phyloP scores from a whole-genome alignment of 2,888 invertebrate species.

The Pollenia angustigena region DNA sequence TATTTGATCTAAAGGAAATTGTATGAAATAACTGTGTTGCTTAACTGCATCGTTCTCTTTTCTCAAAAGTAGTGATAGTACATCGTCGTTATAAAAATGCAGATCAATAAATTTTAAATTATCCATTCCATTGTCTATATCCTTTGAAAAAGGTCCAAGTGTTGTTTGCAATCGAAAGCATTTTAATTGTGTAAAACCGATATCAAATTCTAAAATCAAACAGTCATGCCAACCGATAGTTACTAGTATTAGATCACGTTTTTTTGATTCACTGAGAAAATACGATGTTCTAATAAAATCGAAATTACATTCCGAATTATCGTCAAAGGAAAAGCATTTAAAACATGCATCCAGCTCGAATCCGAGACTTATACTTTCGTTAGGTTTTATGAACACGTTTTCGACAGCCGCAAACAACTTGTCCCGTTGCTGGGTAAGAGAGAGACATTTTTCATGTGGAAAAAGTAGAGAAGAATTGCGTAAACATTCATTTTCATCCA shows the following conservation, averaged over 20 bases:
- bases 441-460: slow-evolving; percentile 90
- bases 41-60: slow-evolving; percentile 86
- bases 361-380: slow-evolving; percentile 87
- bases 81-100: slow-evolving; percentile 89
- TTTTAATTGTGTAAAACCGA: slow-evolving; percentile 83
- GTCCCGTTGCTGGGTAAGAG: slow-evolving; percentile 92
- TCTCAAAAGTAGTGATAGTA: slow-evolving; percentile 89
- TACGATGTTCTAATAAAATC: slow-evolving; percentile 79
- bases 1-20: slow-evolving; percentile 82
- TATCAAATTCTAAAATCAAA: slow-evolving; percentile 81
- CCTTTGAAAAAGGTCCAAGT: slow-evolving; percentile 81
- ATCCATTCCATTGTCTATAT: slow-evolving; percentile 74
- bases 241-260: slow-evolving; percentile 79
- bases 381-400: slow-evolving; percentile 88
- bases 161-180: slow-evolving; percentile 86
- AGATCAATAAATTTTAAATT: slow-evolving; percentile 87
- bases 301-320: slow-evolving; percentile 54
- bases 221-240: slow-evolving; percentile 80
- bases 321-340: slow-evolving; percentile 83
- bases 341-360: slow-evolving; percentile 86
- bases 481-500: slow-evolving; percentile 90
- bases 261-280: slow-evolving; percentile 78
- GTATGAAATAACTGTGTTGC: slow-evolving; percentile 84
- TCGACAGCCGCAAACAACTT: slow-evolving; percentile 88
- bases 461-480: slow-evolving; percentile 89